Base-by-base conservation (phyloP, 2,113 vertebrate species). In the Halichoerus grypus region DNA sequence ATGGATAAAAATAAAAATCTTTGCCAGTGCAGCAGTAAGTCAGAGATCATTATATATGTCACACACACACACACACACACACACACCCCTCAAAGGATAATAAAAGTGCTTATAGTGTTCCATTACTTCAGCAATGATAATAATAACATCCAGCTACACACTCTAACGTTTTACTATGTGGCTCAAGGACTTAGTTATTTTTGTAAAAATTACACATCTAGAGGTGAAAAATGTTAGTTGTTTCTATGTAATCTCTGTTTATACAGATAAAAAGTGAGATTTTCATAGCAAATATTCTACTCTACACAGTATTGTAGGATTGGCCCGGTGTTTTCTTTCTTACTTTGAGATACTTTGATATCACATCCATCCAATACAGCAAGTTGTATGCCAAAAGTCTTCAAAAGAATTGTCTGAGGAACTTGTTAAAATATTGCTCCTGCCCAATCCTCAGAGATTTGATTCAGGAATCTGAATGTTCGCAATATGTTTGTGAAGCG, bases 1-100 rank as follows among this genome's bases (percentile, higher is more conserved):
- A 71, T 31, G 46, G 21, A 79, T 67, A 81, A 96, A 93, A 96
- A 97, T 94, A 69, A 96, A 89, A 91, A 53, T 87, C 53, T 42
- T 84, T 39, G 79, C 90, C 8, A 51, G 92, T 74, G 49, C 9
- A 55, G 18, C 14, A 39, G 15, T 71, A 59, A 94, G 65, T 94
- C 84, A 92, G 51, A 92, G 21, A 61, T 76, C 77, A 63, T 88
- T 84, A 42, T 24, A 28, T 51, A 24, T 67, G 19, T 72, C 31
- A 33, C 72, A 28, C 31, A 88, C 63, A 92, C n/a, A 87, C 8
- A 24, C 26, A 42, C 42, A 33, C 51, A 82, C 2, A 80, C 18
- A 72, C 67, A n/a, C 16, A 16, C 24, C 10, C 24, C 33, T 10
- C 21, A 21, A 71, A 97, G 59, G 88, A 21, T 46, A 71, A 51